Percentiles rank a stretch among this genome's conserved stretches.
Evolutionary conservation across 2,797 vertebrate species (phyloP).

Genomic region (Esox masquinongy): DNA sequence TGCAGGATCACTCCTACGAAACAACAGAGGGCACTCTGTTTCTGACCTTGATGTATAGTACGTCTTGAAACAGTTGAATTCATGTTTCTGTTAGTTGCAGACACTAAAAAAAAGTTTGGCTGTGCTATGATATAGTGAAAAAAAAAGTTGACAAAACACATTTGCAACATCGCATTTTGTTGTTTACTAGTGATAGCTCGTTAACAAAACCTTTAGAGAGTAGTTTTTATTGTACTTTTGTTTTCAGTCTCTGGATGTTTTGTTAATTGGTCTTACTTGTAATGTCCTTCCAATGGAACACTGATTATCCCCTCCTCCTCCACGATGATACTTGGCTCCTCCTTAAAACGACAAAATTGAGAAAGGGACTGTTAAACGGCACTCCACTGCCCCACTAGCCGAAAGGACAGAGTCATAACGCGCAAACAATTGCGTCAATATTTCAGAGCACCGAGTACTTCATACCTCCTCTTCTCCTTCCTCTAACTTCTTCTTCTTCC

Average conservation of each 20-base stretch:
- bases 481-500: slow-evolving; percentile 99
- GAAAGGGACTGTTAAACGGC: background rate
- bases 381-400: background rate
- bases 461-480: slow-evolving; percentile 92
- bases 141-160: background rate
- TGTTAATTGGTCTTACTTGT: slow-evolving; percentile 78
- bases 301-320: slow-evolving; percentile 96
- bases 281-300: slow-evolving; percentile 89
- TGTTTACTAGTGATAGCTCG: background rate
- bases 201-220: background rate
- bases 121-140: background rate
- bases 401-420: background rate
- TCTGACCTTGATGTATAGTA: background rate
- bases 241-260: background rate
- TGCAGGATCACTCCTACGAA: slow-evolving; percentile 83
- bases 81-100: background rate
- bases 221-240: background rate
- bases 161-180: background rate
- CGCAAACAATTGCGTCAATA: background rate
- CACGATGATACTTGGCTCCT: slow-evolving; percentile 93
- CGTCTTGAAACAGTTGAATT: background rate
- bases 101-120: background rate
- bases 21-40: slow-evolving; percentile 19
- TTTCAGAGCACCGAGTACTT: background rate
- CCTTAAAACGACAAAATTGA: slow-evolving; percentile 70